phyloP scores from a whole-genome alignment of 2,888 invertebrate genomes.

The Apocheima hispidaria region DNA sequence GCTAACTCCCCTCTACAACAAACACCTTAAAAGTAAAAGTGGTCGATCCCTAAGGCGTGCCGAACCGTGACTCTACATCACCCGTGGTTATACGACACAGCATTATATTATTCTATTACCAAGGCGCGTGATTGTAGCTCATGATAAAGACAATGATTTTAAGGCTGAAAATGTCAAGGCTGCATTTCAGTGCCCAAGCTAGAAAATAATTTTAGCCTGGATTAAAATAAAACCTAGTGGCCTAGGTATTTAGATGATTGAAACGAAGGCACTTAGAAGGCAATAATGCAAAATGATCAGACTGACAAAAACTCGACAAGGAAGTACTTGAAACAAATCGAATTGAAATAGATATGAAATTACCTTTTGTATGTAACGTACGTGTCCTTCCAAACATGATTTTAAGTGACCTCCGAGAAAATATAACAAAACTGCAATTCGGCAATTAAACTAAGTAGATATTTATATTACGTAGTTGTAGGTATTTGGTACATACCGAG shows the following conservation, averaged over 20 bases:
- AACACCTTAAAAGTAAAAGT: conserved; percentile 81
- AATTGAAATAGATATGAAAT: conserved; percentile 13
- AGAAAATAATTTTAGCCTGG: conserved; percentile 35
- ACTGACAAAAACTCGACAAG: conserved; percentile 8
- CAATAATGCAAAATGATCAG: not conserved
- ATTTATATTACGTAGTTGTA: not conserved
- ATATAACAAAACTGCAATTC: conserved; percentile 20
- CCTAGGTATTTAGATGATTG: conserved; percentile 27
- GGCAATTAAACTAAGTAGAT: conserved; percentile 24
- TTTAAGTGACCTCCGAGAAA: conserved; percentile 16
- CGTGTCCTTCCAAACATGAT: conserved; percentile 21
- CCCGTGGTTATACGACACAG: conserved; percentile 47
- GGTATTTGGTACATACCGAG: no score
- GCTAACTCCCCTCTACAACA: conserved; percentile 67
- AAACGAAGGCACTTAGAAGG: conserved; percentile 2
- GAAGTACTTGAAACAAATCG: conserved; percentile 12
- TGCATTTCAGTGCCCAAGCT: conserved; percentile 44
- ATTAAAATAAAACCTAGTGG: conserved; percentile 32
- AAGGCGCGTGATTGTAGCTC: conserved; percentile 61
- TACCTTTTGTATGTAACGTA: conserved; percentile 12
- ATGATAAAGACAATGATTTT: conserved; percentile 54
- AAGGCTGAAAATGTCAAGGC: conserved; percentile 64
- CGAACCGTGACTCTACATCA: conserved; percentile 66
- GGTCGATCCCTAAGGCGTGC: conserved; percentile 77
- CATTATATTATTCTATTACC: conserved; percentile 59